phyloP scores from a whole-genome alignment of 2,113 vertebrate species.

The Vulpes vulpes region DNA sequence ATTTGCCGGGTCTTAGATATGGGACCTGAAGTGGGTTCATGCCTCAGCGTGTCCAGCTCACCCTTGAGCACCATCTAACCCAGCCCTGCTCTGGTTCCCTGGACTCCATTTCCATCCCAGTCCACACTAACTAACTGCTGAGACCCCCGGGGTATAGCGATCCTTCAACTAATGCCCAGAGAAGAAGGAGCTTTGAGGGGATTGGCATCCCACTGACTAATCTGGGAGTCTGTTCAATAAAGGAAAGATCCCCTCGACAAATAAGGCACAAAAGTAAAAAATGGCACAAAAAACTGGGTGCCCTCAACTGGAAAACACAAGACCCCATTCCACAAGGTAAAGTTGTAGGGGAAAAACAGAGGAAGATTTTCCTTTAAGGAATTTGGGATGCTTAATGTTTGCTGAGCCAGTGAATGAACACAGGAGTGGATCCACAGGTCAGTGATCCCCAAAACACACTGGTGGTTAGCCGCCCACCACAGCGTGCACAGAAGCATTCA shows the following conservation, averaged over 20 bases:
- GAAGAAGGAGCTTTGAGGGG: not conserved
- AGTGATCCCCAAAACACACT: not conserved
- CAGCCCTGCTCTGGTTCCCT: not conserved
- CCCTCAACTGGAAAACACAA: not conserved
- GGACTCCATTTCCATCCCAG: not conserved
- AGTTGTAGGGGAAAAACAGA: not conserved
- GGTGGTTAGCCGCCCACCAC: rapidly evolving
- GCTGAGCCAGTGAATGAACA: not conserved
- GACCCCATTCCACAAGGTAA: not conserved
- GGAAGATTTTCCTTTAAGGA: not conserved
- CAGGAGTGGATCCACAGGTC: not conserved
- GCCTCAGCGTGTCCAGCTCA: not conserved
- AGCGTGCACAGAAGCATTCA: not conserved
- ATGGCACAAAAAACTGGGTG: not conserved
- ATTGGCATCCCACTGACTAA: rapidly evolving
- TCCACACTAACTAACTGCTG: not conserved
- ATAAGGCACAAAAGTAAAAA: not conserved
- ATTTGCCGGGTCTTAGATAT: not conserved
- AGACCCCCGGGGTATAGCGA: not conserved
- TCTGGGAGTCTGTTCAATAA: not conserved
- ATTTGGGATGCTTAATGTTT: not conserved
- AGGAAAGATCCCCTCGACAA: not conserved
- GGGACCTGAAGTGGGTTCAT: no score
- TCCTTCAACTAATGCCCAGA: rapidly evolving
- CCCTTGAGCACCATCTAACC: not conserved